These are phyloP conservation scores for Ptilonorhynchus violaceus DNA, from an alignment of 2,113 vertebrate genomes.

Conservation along the genomic window DNA sequence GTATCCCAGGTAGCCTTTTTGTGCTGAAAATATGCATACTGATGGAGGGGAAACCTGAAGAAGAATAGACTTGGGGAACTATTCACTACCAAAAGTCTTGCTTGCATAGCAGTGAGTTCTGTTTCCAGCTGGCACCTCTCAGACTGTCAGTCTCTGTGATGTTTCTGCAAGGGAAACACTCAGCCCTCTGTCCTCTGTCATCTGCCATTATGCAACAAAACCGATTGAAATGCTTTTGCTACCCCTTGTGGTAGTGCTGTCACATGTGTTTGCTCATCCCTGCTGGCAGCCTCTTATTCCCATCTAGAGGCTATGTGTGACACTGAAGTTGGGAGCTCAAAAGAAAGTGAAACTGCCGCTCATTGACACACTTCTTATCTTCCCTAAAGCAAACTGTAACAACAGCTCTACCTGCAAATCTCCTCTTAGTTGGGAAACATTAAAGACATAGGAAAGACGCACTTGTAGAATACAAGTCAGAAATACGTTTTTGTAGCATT, in stretches of 20 bases:
- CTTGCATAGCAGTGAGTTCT: not conserved
- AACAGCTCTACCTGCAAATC: not conserved
- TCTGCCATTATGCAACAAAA: rapidly evolving
- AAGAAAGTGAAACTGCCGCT: not conserved
- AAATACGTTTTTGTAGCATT: not conserved
- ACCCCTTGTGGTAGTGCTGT: slow-evolving; percentile 44
- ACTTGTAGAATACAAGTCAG: not conserved
- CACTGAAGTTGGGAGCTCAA: not conserved
- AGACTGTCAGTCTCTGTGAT: not conserved
- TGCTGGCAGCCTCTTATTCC: not conserved
- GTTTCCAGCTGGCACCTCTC: not conserved
- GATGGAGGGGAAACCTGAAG: not conserved
- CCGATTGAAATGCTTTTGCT: slow-evolving; percentile 22
- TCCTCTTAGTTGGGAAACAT: not conserved
- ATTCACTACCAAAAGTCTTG: not conserved
- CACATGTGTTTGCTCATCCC: not conserved
- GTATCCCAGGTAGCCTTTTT: not conserved
- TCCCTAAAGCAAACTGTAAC: not conserved
- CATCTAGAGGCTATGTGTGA: rapidly evolving
- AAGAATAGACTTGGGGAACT: not conserved
- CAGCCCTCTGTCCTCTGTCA: not conserved
- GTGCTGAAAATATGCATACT: not conserved
- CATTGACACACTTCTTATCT: not conserved
- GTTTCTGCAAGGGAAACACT: not conserved
- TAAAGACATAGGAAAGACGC: not conserved